phyloP scores from a whole-genome alignment of 2,888 invertebrate genomes.

The Clunio marinus region DNA sequence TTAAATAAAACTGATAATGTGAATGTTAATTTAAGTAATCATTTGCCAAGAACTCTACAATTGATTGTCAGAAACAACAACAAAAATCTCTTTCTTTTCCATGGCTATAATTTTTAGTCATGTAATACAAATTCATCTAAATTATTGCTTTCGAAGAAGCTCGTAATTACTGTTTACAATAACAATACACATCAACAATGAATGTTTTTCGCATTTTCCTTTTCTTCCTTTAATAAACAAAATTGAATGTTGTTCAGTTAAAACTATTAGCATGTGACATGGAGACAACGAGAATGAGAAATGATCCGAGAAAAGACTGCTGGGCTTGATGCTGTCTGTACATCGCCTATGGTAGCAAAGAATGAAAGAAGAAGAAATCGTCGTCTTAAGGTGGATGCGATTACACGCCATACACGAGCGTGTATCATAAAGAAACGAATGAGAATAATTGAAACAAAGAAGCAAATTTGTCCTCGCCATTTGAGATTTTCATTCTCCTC shows the following conservation, averaged over 20 bases:
- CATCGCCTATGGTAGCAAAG: conserved; percentile 5
- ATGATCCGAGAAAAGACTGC: neutral
- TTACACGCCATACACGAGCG: neutral
- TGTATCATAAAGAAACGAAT: neutral
- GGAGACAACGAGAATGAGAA: neutral
- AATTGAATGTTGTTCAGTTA: no score
- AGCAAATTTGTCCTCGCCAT: conserved; percentile 31
- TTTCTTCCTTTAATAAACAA: no score
- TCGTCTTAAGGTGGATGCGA: neutral
- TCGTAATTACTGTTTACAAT: neutral
- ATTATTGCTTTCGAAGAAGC: conserved; percentile 13
- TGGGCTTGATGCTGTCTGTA: conserved; percentile 1
- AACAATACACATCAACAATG: no score
- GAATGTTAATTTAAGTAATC: no score
- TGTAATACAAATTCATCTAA: conserved; percentile 11
- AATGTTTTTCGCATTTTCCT: neutral
- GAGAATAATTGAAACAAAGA: conserved; percentile 23
- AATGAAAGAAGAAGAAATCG: no score
- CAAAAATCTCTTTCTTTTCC: neutral
- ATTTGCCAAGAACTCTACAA: no score
- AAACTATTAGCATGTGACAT: conserved; percentile 1
- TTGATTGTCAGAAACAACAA: conserved; percentile 4
- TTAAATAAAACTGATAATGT: no score
- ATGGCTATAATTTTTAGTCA: conserved; percentile 9
- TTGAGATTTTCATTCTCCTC: neutral